Evolutionary conservation across 2,113 vertebrate species (phyloP).

Genomic region (Rallus limicola): DNA sequence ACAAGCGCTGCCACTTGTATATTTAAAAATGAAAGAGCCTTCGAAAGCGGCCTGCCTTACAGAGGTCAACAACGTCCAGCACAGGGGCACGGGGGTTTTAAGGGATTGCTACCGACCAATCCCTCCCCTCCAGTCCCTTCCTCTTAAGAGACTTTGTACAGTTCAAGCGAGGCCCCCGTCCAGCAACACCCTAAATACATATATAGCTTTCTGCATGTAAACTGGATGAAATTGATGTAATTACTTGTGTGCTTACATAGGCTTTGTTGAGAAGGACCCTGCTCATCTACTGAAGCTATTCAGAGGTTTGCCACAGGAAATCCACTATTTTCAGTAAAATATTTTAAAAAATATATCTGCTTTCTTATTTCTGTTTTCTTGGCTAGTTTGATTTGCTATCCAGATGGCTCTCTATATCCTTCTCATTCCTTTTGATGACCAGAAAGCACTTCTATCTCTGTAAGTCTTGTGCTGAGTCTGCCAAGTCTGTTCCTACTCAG

Average conservation of each 20-base stretch:
- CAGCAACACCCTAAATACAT: background rate
- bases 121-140: background rate
- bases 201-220: background rate
- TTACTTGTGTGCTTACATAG: background rate
- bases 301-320: background rate
- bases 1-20: background rate
- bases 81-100: background rate
- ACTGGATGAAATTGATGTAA: background rate
- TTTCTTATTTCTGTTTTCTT: background rate
- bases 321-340: background rate
- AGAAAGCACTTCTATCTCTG: background rate
- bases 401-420: background rate
- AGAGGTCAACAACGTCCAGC: background rate
- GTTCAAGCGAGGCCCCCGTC: background rate
- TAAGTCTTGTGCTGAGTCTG: background rate
- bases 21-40: accelerated
- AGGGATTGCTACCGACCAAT: background rate
- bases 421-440: background rate
- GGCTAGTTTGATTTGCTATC: background rate
- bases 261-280: background rate
- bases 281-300: background rate
- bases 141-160: background rate
- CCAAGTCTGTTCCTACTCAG: background rate
- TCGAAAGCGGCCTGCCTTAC: background rate
- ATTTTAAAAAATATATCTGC: background rate